phyloP scores from a whole-genome alignment of 1,140 invertebrate genomes.

The Drosophila athabasca region DNA sequence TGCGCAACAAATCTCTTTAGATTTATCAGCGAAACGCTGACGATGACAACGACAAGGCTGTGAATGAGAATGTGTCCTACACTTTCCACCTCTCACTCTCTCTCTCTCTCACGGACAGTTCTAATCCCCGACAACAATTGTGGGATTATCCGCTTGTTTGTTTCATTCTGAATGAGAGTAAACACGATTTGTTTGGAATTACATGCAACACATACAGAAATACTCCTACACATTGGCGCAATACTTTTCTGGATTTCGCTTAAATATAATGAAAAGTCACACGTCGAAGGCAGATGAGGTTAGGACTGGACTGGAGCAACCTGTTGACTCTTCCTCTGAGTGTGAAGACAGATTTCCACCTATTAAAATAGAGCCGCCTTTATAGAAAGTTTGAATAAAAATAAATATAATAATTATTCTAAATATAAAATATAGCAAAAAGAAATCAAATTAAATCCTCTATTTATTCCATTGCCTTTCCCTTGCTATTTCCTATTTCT shows the following conservation, averaged over 20 bases:
- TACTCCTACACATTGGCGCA: constrained; percentile 1
- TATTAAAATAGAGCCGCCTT: constrained; percentile 57
- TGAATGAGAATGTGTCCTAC: constrained; percentile 2
- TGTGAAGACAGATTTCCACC: constrained; percentile 11
- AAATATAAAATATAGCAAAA: not conserved
- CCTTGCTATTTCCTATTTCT: too few species aligned
- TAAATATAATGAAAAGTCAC: constrained; percentile 43
- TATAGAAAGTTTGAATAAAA: constrained; percentile 28
- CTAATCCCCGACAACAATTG: constrained; percentile 40
- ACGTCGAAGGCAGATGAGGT: too few species aligned
- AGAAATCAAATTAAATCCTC: not conserved
- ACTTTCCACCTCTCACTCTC: not conserved
- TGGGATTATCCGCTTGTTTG: constrained; percentile 29
- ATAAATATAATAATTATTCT: too few species aligned
- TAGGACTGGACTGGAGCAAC: constrained; percentile 1
- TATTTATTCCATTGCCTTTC: too few species aligned
- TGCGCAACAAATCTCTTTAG: constrained; percentile 69
- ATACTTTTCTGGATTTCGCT: constrained; percentile 25
- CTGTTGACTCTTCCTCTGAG: constrained; percentile 24
- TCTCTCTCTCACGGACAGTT: not conserved
- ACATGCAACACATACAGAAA: constrained; percentile 31
- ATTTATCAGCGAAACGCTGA: constrained; percentile 59
- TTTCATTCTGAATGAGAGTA: not conserved
- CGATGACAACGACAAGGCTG: constrained; percentile 45
- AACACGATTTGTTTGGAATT: constrained; percentile 40